Base-by-base conservation (phyloP, 53 echinoderm and acorn worm species). In the Echinometra lucunter region DNA sequence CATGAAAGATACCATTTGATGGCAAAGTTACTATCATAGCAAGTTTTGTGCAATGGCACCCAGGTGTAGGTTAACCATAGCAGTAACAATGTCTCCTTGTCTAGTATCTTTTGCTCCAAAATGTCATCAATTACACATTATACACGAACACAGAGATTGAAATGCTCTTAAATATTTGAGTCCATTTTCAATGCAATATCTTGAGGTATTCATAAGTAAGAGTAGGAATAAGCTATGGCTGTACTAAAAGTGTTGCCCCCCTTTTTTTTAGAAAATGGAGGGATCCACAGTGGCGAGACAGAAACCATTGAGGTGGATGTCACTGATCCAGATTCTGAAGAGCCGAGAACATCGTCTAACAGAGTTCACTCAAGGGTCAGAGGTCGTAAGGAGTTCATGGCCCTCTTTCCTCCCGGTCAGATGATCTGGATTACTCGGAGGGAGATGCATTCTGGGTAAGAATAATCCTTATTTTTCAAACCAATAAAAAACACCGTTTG, bases 361-460 rank as follows among this genome's bases (percentile, higher is more conserved):
- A 63, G 90, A 35, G 30, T 37, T 11, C 70, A 32, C 44, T 53
- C 94, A 15, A 55, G 69, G 18, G 70, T 45, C 53, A 67, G 72
- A 49, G 37, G 95, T 11, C 38, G 25, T 17, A 94, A 94, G 40
- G 81, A 70, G 40, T 94, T 55, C 72, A 94, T 94, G 94, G 25
- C 53, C 30, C 85, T 98, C 27, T 98, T 95, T 60, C 97, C 98
- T 8, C 97, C 97, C 19, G 98, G 98, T 18, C 94, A 97, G 9
- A 96, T 98, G 72, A 92, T 98, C 35, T 98, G 98, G 98, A 96
- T 98, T 30, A 95, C 94, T 60, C 96, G 97, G 40, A 96, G 96
- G 30, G 91, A 87, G 37, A 94, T 92, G 44, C 92, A 82, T 83
- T 83, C 82, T 85, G 97, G 96, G 98, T 97, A 95, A 93, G 42